A percentile compares a stretch with the other conserved stretches of the same genome.
Conservation (phyloP, 2,797 vertebrate species). For the Rhabdomys pumilio region DNA sequence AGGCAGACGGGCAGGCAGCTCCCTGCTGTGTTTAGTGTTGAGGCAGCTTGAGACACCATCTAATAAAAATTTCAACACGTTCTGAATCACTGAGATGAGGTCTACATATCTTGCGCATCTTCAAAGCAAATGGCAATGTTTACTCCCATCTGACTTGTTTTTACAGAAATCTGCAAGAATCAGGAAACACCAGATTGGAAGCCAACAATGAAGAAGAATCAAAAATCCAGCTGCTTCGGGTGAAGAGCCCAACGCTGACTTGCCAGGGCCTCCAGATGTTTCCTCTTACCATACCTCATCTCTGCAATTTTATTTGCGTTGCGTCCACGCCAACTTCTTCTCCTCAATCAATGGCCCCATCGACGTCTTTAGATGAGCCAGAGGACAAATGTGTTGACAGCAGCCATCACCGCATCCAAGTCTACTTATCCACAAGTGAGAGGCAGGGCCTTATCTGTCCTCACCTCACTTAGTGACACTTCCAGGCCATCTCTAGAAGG, state of each 20-base stretch:
- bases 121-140: constrained; percentile 7
- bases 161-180: constrained; percentile 60
- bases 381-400: constrained; percentile 66
- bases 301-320: constrained; percentile 66
- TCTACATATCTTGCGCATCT: constrained; percentile 16
- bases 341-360: background rate
- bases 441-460: constrained; percentile 63
- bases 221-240: constrained; percentile 32
- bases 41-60: background rate
- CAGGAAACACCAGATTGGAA: constrained; percentile 60
- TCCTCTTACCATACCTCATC: constrained; percentile 77
- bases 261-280: constrained; percentile 80
- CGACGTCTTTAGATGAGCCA: constrained; percentile 48
- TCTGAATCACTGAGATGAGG: background rate
- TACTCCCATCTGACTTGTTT: constrained; percentile 69
- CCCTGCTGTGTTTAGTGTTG: background rate
- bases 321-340: constrained; percentile 73
- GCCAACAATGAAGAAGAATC: constrained; percentile 63
- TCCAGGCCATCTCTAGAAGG: constrained; percentile 64
- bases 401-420: background rate
- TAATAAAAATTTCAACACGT: background rate
- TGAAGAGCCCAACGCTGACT: background rate
- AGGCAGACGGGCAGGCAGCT: background rate
- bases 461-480: constrained; percentile 49
- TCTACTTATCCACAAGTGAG: constrained; percentile 47